Evolutionary conservation across 2,888 invertebrate species (phyloP), one percentile per base, ranked within the genome.

Genomic region (Synergus itoensis): DNA sequence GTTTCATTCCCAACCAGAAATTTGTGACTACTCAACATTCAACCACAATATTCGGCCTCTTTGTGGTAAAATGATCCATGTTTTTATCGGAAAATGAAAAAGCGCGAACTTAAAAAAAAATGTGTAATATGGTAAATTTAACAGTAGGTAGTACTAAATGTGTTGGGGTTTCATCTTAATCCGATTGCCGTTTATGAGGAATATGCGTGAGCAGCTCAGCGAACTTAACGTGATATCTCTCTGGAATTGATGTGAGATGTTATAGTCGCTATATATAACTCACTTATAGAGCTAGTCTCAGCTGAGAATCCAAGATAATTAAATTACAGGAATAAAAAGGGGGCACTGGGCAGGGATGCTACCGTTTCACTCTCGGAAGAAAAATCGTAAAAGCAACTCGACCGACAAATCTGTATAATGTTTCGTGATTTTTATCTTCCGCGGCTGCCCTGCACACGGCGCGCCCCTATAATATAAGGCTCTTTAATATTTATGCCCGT

Each of bases 381-480:
- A 91, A 91, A 90, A 91, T 90, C 92, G 89, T 92, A 91, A 92
- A 92, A 91, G 82, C 90, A 91, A 89, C 87, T 89, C 90, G 89
- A 88, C 89, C 90, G 91, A 91, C 92, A 92, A 92, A 92, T 92
- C 91, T 91, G 91, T 90, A 91, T 91, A 91, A 91, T 90, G 91
- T 90, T 87, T 88, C 87, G 89, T 91, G 90, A 91, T 90, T 90
- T 91, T 92, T 92, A 92, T 90, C 90, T 89, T 87, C 86, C 85
- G 80, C 45, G 45, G 45, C 12, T 45, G 45, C 14, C 45, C 45
- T 45, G 14, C 45, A 45, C 45, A 12, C 45, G 45, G 45, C 4
- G 45, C 14, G 45, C 45, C 45, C 45, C 12, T 45, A 45, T 45
- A 36, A 36, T 36, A 45, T 45, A 45, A 11, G 45, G 14, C 45